Evolutionary conservation across 2,888 invertebrate genomes (phyloP).

Genomic region (Notocelia uddmanniana): DNA sequence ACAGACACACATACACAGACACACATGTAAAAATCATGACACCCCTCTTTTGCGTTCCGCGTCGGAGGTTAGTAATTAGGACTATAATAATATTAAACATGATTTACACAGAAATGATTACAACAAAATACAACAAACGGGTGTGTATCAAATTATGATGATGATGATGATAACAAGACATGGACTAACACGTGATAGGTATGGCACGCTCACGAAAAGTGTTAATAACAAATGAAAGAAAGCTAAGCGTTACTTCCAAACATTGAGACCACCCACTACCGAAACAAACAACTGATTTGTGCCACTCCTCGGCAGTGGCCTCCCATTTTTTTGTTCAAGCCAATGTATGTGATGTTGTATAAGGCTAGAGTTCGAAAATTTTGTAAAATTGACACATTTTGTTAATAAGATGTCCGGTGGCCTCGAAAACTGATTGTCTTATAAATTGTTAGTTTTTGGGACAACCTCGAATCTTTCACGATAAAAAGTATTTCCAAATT

Average conservation of each 20-base stretch:
- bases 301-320: not conserved
- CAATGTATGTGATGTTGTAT: not conserved
- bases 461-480: not conserved
- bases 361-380: not conserved
- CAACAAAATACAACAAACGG: constrained; percentile 6
- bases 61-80: too few relatives aligned
- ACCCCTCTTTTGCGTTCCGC: too few relatives aligned
- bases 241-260: constrained; percentile 71
- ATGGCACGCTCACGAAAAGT: constrained; percentile 76
- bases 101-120: too few relatives aligned
- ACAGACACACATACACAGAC: too few relatives aligned
- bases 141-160: constrained; percentile 3
- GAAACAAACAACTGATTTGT: not conserved
- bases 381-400: not conserved
- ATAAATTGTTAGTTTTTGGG: too few relatives aligned
- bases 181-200: constrained; percentile 56
- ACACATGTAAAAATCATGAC: too few relatives aligned
- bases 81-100: too few relatives aligned
- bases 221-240: constrained; percentile 70
- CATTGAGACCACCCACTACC: constrained; percentile 51
- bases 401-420: too few relatives aligned
- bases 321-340: not conserved
- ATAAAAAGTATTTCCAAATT: not conserved
- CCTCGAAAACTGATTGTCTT: too few relatives aligned
- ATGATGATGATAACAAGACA: constrained; percentile 27